Base-by-base conservation (phyloP, 2,113 vertebrate genomes). In the Triplophysa siluroides region DNA sequence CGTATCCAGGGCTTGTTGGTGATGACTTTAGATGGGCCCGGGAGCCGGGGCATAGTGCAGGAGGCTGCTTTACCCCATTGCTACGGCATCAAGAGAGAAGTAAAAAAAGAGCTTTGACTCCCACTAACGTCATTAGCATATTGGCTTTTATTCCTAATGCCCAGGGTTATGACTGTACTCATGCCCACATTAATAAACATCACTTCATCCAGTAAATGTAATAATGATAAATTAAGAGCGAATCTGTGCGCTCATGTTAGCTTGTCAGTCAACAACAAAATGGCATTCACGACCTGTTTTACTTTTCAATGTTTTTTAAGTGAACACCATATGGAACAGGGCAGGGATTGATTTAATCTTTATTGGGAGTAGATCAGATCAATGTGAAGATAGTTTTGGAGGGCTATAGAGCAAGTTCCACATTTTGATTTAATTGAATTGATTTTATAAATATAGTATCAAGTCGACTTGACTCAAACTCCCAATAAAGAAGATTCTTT, bases 1-100 rank as follows among this genome's bases (percentile, higher is more conserved):
- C 97, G 92, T 2, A 96, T 95, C 97, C 96, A 98, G 75, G 97
- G 96, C 45, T 94, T 95, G 84, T 95, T 96, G 80, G 96, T 93
- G 74, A 97, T 95, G 84, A 98, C 94, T 88, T 94, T 93, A 4
- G 97, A 96, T 12, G 95, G 97, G 83, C 94, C 95, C 78, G 95
- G 84, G 62, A 98, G 93, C 95, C 96, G 96, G 71, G 94, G 62
- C 45, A 96, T 86, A 0, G 92, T 93, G 83, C 94, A 92, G 23
- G 93, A 92, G 47, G 95, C 92, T 41, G 95, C 93, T 83, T 96
- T 97, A 85, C 94, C 95, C 83, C 97, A 96, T 92, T 96, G 96
- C 96, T 98, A 88, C 76, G 18, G 84, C 79, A 86, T 81, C 82
- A 83, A 81, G 78, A 84, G 81, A 63, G 82, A 69, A 70, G 62